Base-by-base conservation (phyloP, 2,797 vertebrate species). In the Echiichthys vipera region DNA sequence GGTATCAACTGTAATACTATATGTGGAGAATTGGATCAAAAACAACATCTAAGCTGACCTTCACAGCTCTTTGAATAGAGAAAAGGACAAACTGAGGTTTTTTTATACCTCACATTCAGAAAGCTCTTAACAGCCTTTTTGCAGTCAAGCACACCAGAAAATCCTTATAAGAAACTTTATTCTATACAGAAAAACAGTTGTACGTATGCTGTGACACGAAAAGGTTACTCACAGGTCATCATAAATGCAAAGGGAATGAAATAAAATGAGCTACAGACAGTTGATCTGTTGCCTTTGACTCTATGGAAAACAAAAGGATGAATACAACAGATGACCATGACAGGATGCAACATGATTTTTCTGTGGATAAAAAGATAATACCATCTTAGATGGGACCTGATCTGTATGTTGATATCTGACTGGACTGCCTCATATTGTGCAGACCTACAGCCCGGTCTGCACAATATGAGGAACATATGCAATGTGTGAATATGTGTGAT, bases 31-130 rank as follows among this genome's bases (percentile, higher is more conserved):
- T 39, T 40, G 45, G 30, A 49, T 45, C 37, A 49, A 61, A 66
- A 58, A 76, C 40, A 57, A 51, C 67, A 76, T 58, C 34, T 56
- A 67, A 50, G 45, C 55, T 76, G 77, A 81, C 74, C 83, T 84
- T 87, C 77, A 65, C 56, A 68, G 66, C 39, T 63, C 34, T 32
- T 64, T 80, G 54, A 76, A 78, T 30, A 71, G 14, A 71, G 67
- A 51, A 62, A 69, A 65, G 53, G 51, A 66, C 22, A 65, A 63
- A 25, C 47, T 14, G 34, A 56, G 47, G 32, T 13, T 39, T 73
- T 70, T 56, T 65, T 65, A 66, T 45, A 62, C 30, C n/a, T 46
- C 45, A 59, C 20, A 40, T 51, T 63, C 18, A 47, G 42, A 66
- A 61, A 12, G 5, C 27, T 51, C 36, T 62, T 58, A 15, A 67